These are phyloP conservation scores for Cheilinus undulatus DNA, from an alignment of 2,113 vertebrate species.

Conservation along the genomic window DNA sequence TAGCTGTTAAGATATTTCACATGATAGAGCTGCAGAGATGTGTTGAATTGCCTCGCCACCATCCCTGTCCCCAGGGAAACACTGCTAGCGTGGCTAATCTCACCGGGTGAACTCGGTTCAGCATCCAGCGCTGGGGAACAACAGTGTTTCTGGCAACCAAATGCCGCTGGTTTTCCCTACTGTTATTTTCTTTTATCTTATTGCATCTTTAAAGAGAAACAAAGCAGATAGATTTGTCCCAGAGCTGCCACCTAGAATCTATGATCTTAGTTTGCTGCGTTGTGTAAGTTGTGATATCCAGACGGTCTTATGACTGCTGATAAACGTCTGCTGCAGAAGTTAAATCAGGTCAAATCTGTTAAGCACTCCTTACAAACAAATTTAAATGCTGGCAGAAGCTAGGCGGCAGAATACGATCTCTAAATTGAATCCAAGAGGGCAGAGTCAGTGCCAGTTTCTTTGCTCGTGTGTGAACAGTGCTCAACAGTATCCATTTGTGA, in stretches of 20 bases:
- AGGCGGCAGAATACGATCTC: conserved; percentile 19
- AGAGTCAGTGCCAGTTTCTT: conserved; percentile 37
- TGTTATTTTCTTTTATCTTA: conserved; percentile 14
- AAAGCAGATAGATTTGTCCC: neutral
- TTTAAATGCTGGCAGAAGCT: conserved; percentile 32
- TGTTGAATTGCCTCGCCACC: neutral
- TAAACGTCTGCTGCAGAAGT: conserved; percentile 59
- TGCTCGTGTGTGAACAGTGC: conserved; percentile 28
- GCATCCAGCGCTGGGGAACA: conserved; percentile 1
- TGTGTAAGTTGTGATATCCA: neutral
- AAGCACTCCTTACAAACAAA: conserved; percentile 48
- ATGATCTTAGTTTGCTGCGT: neutral
- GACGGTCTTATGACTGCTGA: conserved; percentile 17
- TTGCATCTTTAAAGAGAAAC: conserved; percentile 13
- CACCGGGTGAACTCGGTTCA: neutral
- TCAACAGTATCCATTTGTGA: conserved; percentile 24
- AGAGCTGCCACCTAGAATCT: conserved; percentile 13
- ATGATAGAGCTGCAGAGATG: neutral
- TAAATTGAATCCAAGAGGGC: conserved; percentile 37
- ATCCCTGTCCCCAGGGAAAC: neutral
- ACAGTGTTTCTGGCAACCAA: neutral
- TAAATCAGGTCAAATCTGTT: conserved; percentile 54
- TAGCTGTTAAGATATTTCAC: conserved; percentile 4
- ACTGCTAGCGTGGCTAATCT: conserved; percentile 16
- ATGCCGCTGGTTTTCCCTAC: neutral